Evolutionary conservation across 2,797 vertebrate genomes (phyloP), one percentile per base, ranked within the genome.

Genomic region (Tadarida brasiliensis): DNA sequence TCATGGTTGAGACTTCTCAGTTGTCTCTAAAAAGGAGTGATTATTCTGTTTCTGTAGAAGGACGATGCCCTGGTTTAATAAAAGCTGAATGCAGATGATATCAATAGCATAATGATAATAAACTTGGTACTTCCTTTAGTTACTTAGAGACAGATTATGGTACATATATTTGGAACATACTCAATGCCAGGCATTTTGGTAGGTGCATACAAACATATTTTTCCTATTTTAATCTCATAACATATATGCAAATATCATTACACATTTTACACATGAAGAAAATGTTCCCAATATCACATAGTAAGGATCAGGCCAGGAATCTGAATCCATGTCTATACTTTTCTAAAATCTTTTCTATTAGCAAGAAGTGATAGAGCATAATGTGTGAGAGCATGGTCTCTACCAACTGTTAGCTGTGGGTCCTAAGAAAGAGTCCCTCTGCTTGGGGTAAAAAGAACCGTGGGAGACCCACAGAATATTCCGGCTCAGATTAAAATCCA

Each of bases 191-290:
- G 30, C 33, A 59, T 56, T 93, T 77, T 73, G 20, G 70, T 35
- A 91, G 39, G 2, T 63, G 11, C 1, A 6, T 30, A 44, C n/a
- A 70, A 22, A 73, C 17, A 26, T 76, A 26, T 16, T 61, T 86
- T 74, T 87, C 30, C 6, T 67, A 88, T 85, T 93, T 89, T 82
- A 93, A 78, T n/a, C 26, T 67, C 26, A 56, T 47, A 82, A 81
- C 22, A 73, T 11, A 83, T 56, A 11, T 90, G 11, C 15, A 77
- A 83, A 7, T 70, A 57, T 59, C n/a, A 15, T 73, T 86, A 56
- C n/a, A 47, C 57, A 80, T 87, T 84, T 93, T 76, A 74, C 4
- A 85, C 35, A 81, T 65, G 10, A 78, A 92, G 39, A 93, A 93
- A 88, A 89, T 20, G 2, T 71, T 59, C 11, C 12, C 74, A 17